phyloP scores from a whole-genome alignment of 1,140 invertebrate species.

The Papilio aristodemus region DNA sequence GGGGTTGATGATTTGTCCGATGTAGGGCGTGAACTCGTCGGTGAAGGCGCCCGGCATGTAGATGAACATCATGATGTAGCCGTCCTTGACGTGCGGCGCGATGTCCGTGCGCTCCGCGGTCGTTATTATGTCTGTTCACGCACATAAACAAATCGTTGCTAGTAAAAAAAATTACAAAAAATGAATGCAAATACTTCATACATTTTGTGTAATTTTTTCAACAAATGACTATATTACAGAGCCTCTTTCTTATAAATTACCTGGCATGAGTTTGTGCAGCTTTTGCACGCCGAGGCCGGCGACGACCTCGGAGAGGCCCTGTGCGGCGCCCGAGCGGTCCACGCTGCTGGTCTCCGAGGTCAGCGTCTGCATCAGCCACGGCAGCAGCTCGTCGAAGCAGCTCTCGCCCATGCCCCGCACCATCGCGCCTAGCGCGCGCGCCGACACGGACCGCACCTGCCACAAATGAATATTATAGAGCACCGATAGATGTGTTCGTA shows the following conservation, averaged over 20 bases:
- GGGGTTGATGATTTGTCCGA: constrained; percentile 98
- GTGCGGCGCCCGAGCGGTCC: constrained; percentile 98
- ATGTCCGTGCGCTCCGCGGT: constrained; percentile 97
- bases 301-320: constrained; percentile 96
- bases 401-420: constrained; percentile 97
- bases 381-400: constrained; percentile 96
- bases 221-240: no score
- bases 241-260: no score
- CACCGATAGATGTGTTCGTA: no score
- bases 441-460: constrained; percentile 92
- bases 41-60: constrained; percentile 99
- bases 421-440: constrained; percentile 97
- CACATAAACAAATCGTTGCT: background rate
- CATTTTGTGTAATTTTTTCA: no score
- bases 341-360: constrained; percentile 97
- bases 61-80: constrained; percentile 99
- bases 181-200: no score
- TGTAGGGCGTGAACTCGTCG: constrained; percentile 96
- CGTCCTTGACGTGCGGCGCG: constrained; percentile 98
- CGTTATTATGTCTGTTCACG: constrained; percentile 91
- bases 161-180: no score
- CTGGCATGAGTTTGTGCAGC: constrained; percentile 97
- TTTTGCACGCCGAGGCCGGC: constrained; percentile 97
- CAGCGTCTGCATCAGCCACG: constrained; percentile 99
- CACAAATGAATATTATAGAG: no score